phyloP scores from a whole-genome alignment of 1,140 invertebrate genomes.

The Calephelis virginiensis region DNA sequence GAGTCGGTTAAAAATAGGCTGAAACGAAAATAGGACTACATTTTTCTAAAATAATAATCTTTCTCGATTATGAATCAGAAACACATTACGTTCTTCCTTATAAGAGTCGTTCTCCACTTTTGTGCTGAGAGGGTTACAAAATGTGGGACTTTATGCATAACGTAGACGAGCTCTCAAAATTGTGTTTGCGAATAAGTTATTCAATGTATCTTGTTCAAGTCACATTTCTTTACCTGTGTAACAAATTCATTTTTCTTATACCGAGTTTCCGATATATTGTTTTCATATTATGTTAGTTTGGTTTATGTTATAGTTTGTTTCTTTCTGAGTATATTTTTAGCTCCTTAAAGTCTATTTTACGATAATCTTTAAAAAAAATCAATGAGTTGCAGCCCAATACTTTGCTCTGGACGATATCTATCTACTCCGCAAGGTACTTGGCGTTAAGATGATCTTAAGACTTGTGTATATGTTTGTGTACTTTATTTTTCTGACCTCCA shows the following conservation, averaged over 20 bases:
- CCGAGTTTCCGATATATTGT: neutral
- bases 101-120: conserved; percentile 35
- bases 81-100: conserved; percentile 31
- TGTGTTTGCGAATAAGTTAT: conserved; percentile 25
- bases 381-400: too few species aligned
- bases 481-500: too few species aligned
- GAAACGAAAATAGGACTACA: too few species aligned
- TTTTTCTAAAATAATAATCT: too few species aligned
- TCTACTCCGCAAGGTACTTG: too few species aligned
- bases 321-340: neutral
- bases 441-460: too few species aligned
- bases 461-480: too few species aligned
- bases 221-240: conserved; percentile 10
- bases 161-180: conserved; percentile 21
- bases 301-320: neutral
- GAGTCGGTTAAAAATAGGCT: too few species aligned
- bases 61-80: conserved; percentile 29
- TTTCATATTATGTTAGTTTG: neutral
- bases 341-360: too few species aligned
- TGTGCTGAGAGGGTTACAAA: conserved; percentile 29
- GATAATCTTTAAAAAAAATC: too few species aligned
- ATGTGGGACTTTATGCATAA: conserved; percentile 36
- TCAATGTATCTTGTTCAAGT: conserved; percentile 19
- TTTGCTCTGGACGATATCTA: too few species aligned
- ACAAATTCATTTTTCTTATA: conserved; percentile 10